Percentiles rank a stretch among this genome's conserved stretches.
Evolutionary conservation across 2,113 vertebrate genomes (phyloP).

Genomic region (Tenebrosternarchus preto): DNA sequence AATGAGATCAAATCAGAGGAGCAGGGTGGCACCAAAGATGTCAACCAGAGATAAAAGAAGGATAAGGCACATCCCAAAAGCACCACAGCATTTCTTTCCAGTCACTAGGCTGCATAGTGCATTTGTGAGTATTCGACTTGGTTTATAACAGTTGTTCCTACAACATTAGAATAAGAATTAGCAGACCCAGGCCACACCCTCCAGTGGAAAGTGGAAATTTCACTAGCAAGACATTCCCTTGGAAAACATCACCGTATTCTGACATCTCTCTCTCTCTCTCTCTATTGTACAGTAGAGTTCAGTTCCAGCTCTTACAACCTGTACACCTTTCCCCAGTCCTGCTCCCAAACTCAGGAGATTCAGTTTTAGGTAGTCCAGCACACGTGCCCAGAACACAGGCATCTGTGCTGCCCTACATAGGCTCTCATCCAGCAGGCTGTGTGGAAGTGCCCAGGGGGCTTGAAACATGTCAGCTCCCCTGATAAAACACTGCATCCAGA

Average conservation of each 20-base stretch:
- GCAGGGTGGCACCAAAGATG: not conserved
- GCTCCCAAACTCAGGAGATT: conserved; percentile 11
- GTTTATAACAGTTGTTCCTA: not conserved
- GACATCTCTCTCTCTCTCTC: conserved; percentile 17
- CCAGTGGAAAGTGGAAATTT: not conserved
- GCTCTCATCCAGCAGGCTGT: conserved; percentile 65
- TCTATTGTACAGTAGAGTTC: no score
- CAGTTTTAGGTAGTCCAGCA: not conserved
- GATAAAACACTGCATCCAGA: conserved; percentile 67
- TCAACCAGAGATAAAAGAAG: not conserved
- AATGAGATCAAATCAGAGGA: conserved; percentile 38
- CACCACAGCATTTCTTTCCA: not conserved
- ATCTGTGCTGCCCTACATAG: conserved; percentile 72
- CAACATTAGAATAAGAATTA: not conserved
- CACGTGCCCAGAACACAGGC: conserved; percentile 13
- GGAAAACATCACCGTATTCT: not conserved
- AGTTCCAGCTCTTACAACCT: not conserved
- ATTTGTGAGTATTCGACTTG: not conserved
- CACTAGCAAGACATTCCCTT: not conserved
- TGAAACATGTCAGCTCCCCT: conserved; percentile 77
- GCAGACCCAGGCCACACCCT: not conserved
- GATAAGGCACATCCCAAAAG: not conserved
- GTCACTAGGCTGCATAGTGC: not conserved
- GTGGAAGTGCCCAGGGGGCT: conserved; percentile 62
- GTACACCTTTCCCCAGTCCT: not conserved